Evolutionary conservation across 2,797 vertebrate genomes (phyloP), one percentile per base, ranked within the genome.

Genomic region (Lacerta agilis): DNA sequence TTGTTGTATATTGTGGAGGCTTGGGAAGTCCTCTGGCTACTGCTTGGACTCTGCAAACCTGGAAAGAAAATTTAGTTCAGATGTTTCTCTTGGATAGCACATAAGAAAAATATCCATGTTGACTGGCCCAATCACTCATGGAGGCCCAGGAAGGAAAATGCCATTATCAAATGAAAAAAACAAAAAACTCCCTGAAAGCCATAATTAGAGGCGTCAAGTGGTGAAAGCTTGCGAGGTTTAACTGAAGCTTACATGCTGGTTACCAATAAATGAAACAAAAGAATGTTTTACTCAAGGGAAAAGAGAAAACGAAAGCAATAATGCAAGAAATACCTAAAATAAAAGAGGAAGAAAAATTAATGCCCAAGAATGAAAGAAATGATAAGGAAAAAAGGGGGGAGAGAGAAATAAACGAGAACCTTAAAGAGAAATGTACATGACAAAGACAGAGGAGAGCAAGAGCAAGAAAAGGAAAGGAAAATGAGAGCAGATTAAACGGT

Each of bases 181-280:
- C 33, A 38, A 61, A 8, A 33, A 67, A 90, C 87, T 67, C 90
- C 69, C 55, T 58, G 83, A 61, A 84, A 90, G 76, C 67, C 89
- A 78, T 92, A 92, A 88, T 87, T 89, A 87, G 75, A 91, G 64
- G 77, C 8, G 25, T 27, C 11, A 7, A 84, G 75, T 90, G 94
- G 77, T 92, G 89, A 95, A 75, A 85, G 61, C 38, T 84, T 71
- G 79, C 17, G 61, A 78, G 82, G 88, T 85, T 87, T 55, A 87
- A 79, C 13, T 80, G 49, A 45, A 18, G n/a, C 29, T 27, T 49
- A 72, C 18, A 64, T 64, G 55, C 36, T n/a, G 79, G 20, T 79
- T 79, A 72, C 25, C 29, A 29, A 36, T 79, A 38, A 79, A 72
- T 55, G 66, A 45, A 83, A 13, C 7, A 72, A 73, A 69, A 41